A percentile compares a stretch with the other conserved stretches of the same genome.
Conservation (phyloP, 23 tunicate species). For the Oikopleura vanhoeffeni region DNA sequence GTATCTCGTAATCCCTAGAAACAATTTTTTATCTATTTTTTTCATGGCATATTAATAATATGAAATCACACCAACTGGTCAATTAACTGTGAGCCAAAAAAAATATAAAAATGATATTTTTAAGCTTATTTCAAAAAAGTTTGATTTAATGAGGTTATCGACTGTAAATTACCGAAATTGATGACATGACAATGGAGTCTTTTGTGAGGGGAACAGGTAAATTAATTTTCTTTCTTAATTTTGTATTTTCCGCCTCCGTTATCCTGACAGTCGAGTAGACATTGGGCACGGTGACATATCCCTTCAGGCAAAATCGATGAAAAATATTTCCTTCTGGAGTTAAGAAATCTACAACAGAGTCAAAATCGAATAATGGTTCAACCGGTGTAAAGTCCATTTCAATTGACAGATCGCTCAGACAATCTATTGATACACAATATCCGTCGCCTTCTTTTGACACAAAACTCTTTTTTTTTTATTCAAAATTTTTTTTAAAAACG, state of each 20-base stretch:
- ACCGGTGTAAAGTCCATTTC: background rate
- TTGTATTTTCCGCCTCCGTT: background rate
- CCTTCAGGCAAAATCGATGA: background rate
- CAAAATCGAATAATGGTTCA: background rate
- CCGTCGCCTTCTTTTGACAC: background rate
- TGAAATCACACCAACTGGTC: no score
- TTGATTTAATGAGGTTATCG: no score
- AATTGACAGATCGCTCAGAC: background rate
- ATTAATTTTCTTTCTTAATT: background rate
- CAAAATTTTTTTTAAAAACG: no score
- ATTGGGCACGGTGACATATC: background rate
- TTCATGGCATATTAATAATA: no score
- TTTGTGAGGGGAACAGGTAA: background rate
- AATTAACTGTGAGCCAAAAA: no score
- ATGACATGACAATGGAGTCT: background rate
- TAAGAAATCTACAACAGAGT: background rate
- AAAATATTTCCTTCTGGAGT: background rate
- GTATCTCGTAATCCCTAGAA: no score
- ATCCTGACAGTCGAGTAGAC: background rate
- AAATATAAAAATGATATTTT: no score
- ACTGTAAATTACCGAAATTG: no score
- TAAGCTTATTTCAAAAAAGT: no score
- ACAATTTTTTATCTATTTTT: no score
- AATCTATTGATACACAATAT: background rate
- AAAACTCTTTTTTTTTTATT: no score